Evolutionary conservation across 2,113 vertebrate species (phyloP), one percentile per base, ranked within the genome.

Genomic region (Alces alces): DNA sequence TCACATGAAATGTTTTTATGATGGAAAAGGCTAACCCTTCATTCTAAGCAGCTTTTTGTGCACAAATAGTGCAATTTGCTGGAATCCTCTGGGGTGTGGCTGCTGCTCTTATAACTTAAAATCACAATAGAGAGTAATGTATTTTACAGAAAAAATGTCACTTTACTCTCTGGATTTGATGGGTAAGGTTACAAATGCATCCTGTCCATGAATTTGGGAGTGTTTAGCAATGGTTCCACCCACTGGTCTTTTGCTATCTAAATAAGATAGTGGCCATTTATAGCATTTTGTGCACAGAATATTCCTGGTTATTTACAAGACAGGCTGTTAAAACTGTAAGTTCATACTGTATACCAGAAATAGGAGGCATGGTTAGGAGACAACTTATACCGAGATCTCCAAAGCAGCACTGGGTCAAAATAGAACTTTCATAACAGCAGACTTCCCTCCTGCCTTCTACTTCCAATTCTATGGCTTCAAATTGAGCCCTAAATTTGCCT

Each of bases 1-100:
- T 98, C 98, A 98, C 45, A 64, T 92, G 83, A 97, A 98, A 97
- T 85, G 88, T 95, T 98, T 96, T 92, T 96, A 83, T 93, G 86
- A 91, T 2, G 0, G 93, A 94, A 92, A 85, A 98, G 91, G 0
- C 6, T 96, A 97, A 97, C 95, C 36, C 94, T 97, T 96, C 93
- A 95, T 97, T 96, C 96, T 88, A 89, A 97, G 78, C 58, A 97
- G 7, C 1, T 70, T 50, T 98, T 50, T 93, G 45, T 55, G 28
- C 93, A 97, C 82, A 97, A 93, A 97, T 86, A 91, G 83, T 94
- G 36, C 86, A 96, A 94, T 93, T 97, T 88, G 1, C 83, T 85
- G 33, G 66, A 93, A 91, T 92, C 89, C 60, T 96, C 70, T 52
- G 27, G 73, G 89, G 83, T 95, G 50, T 21, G 66, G 47, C 33